These are phyloP conservation scores for Clarias batrachus DNA, from an alignment of 2,113 vertebrate species.

Conservation along the genomic window DNA sequence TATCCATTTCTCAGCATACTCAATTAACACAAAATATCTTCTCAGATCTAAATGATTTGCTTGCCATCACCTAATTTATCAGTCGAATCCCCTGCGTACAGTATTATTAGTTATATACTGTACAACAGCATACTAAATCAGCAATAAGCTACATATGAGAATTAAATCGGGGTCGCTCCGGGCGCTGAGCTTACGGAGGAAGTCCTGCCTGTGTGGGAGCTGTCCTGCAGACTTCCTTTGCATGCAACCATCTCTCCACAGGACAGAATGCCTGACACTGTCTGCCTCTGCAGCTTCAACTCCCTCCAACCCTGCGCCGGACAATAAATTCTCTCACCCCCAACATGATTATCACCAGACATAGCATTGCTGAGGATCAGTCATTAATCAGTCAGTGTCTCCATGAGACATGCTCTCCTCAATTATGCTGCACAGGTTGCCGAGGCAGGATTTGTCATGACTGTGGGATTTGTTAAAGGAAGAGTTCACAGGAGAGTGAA, in stretches of 20 bases:
- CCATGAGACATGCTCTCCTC: conserved; percentile 55
- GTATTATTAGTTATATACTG: background rate
- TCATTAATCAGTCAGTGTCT: conserved; percentile 51
- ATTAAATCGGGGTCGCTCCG: conserved; percentile 6
- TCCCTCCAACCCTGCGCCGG: conserved; percentile 3
- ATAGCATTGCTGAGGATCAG: conserved; percentile 52
- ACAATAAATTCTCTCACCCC: conserved; percentile 60
- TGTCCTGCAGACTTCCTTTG: conserved; percentile 26
- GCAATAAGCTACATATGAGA: conserved; percentile 17
- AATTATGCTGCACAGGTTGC: conserved; percentile 55
- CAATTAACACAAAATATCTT: background rate
- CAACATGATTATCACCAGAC: conserved; percentile 57
- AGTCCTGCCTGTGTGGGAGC: conserved; percentile 40
- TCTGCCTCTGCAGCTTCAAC: conserved; percentile 47
- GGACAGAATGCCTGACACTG: conserved; percentile 16
- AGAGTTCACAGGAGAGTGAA: conserved; percentile 42
- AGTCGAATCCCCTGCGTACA: background rate
- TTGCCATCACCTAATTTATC: background rate
- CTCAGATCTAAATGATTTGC: background rate
- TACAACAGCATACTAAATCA: conserved; percentile 2
- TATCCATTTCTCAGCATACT: background rate
- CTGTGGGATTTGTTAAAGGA: conserved; percentile 51
- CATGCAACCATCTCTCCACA: conserved; percentile 20
- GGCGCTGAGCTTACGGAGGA: conserved; percentile 27
- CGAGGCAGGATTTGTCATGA: conserved; percentile 36